Evolutionary conservation across 2,888 invertebrate genomes (phyloP).

Genomic region (Drosophila dives): DNA sequence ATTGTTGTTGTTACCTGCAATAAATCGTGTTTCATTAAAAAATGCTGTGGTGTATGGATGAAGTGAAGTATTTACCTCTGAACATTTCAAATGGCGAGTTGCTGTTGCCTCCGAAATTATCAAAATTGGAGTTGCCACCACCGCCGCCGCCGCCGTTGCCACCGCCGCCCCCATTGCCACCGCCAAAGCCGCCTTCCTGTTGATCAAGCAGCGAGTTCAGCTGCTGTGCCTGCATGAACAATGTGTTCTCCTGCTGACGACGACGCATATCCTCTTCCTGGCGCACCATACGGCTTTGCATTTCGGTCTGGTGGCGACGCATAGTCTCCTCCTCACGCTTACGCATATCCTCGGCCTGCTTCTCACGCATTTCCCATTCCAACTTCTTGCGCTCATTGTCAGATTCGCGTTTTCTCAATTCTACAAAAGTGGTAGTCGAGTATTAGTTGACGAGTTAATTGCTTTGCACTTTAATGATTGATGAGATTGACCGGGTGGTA

Average conservation of each 20-base stretch:
- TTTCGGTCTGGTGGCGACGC: constrained; percentile 90
- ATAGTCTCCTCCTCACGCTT: constrained; percentile 89
- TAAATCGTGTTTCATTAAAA: not conserved
- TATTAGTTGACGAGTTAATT: constrained; percentile 24
- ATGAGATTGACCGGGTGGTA: not conserved
- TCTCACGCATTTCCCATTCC: constrained; percentile 93
- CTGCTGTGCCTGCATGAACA: constrained; percentile 92
- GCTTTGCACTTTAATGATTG: not conserved
- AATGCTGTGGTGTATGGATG: not conserved
- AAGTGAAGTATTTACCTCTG: constrained; percentile 69
- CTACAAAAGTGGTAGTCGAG: constrained; percentile 79
- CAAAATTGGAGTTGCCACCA: constrained; percentile 64
- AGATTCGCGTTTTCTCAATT: constrained; percentile 93
- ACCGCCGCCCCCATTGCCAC: constrained; percentile 54
- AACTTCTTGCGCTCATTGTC: constrained; percentile 94
- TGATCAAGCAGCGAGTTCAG: constrained; percentile 89
- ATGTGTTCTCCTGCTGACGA: constrained; percentile 93
- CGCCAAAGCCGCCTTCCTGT: constrained; percentile 86
- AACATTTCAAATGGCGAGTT: constrained; percentile 82
- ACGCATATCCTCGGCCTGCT: constrained; percentile 92
- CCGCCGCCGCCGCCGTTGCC: constrained; percentile 58
- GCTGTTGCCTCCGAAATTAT: constrained; percentile 73
- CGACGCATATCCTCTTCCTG: constrained; percentile 94
- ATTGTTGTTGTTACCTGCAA: constrained; percentile 59
- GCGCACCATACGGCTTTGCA: constrained; percentile 90